Base-by-base conservation (phyloP, 2,888 invertebrate species). In the Andrena marginata region DNA sequence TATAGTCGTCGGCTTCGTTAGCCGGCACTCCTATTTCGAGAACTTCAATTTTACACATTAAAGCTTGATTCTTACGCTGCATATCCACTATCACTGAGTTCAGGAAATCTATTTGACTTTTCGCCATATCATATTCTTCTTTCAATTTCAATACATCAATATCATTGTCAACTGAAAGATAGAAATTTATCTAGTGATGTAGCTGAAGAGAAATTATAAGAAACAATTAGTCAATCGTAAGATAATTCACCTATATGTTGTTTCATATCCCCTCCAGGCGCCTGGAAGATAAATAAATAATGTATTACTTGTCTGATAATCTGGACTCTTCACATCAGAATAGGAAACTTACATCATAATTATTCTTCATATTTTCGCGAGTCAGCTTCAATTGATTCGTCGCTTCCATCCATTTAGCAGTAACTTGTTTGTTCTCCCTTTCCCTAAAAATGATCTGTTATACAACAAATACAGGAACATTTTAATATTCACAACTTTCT, bases 21-120 rank as follows among this genome's bases (percentile, higher is more conserved):
- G 94, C 90, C 2, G 94, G 94, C 92, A 93, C 95, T 87, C 95
- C 97, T 94, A 95, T 96, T 93, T 98, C 97, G 65, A 98, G 95
- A 49, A 97, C 96, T 90, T 98, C 96, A 62, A 99, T 96, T 89
- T 97, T 95, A 69, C 96, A 96, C 92, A 96, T 95, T 2, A 99
- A 95, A 88, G 97, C 97, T 91, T 98, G 97, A 92, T 98, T 98
- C 94, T 99, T 99, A 87, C 96, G 96, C 94, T 99, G 98, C 97
- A 99, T 97, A 92, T 99, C 99, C 35, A 98, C 98, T 90, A 99
- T 99, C 88, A 99, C 98, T 8, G 99, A 98, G 95, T 99, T 99
- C 42, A 99, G 95, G 95, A 99, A 99, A 89, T 97, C 97, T 75
- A 98, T 96, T 94, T 98, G 97, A 10, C 96, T 96, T 85, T 97